Conservation (phyloP, 2,797 vertebrate species). For the Argya squamiceps region DNA sequence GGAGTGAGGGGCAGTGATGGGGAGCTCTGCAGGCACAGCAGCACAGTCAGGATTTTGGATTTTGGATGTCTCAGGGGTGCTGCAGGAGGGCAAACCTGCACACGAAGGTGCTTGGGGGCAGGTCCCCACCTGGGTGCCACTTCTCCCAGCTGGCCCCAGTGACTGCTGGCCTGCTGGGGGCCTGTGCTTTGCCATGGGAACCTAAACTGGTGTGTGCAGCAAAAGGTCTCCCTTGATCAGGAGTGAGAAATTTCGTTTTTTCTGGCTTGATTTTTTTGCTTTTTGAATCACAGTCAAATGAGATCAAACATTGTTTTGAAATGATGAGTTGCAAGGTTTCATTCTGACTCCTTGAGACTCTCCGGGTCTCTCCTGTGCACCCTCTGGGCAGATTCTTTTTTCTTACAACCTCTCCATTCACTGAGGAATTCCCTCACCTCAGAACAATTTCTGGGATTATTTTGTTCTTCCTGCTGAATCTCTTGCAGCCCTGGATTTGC, state of each 20-base stretch:
- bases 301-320: background rate
- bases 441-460: background rate
- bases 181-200: fast-evolving
- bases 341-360: background rate
- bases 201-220: background rate
- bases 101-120: background rate
- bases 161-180: background rate
- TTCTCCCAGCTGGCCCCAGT: background rate
- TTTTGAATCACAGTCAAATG: background rate
- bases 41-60: fast-evolving
- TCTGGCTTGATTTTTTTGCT: background rate
- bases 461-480: background rate
- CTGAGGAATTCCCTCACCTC: background rate
- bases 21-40: background rate
- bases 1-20: fast-evolving
- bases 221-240: background rate
- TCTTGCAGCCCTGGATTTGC: background rate
- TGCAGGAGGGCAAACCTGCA: fast-evolving
- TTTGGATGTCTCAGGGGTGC: fast-evolving
- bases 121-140: fast-evolving
- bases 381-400: background rate
- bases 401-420: background rate
- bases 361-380: fast-evolving
- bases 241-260: background rate
- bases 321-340: background rate